These are phyloP conservation scores for Chionoecetes opilio DNA, from an alignment of 1,140 invertebrate genomes.

Conservation along the genomic window DNA sequence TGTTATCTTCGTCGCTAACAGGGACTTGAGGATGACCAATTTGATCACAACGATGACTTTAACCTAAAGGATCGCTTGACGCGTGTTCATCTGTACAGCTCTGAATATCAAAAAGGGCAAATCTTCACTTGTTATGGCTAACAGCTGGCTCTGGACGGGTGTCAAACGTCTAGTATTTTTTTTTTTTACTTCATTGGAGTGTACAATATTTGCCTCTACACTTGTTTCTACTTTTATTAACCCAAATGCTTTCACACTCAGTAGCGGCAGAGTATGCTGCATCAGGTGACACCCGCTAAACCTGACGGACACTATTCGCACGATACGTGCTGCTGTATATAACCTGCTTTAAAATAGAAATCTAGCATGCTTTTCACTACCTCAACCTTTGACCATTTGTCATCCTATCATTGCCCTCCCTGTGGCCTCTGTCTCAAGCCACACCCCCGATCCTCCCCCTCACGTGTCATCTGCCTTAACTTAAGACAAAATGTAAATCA, in stretches of 20 bases:
- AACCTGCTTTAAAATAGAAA: background rate
- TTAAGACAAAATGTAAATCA: constrained; percentile 17
- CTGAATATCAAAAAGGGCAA: background rate
- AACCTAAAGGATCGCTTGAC: background rate
- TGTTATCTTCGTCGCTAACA: background rate
- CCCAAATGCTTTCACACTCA: background rate
- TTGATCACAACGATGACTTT: background rate
- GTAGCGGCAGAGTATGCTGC: no score
- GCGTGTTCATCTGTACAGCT: background rate
- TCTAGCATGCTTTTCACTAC: background rate
- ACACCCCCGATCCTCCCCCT: no score
- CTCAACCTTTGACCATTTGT: constrained; percentile 16
- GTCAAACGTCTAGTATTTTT: no score
- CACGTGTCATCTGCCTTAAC: background rate
- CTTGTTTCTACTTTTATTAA: background rate
- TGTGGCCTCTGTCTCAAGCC: background rate
- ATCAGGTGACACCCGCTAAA: no score
- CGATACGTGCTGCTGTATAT: background rate
- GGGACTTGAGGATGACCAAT: background rate
- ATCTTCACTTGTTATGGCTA: no score
- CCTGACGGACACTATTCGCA: background rate
- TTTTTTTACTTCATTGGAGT: no score
- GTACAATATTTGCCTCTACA: no score
- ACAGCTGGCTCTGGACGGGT: no score
- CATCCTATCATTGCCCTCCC: background rate